Base-by-base conservation (phyloP, 53 echinoderm and acorn worm genomes). In the Arbacia lixula region DNA sequence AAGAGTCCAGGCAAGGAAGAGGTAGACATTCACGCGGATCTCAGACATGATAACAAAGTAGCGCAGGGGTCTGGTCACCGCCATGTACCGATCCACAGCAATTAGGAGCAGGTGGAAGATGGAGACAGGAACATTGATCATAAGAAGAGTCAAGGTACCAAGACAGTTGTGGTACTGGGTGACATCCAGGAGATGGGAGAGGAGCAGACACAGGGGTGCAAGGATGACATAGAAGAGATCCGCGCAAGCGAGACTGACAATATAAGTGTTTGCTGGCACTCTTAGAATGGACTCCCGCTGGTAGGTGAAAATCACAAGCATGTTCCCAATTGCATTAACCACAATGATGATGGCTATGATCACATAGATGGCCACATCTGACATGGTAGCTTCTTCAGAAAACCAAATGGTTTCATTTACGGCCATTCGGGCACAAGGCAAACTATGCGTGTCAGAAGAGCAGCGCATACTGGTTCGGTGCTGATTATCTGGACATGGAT, bases 41-140 rank as follows among this genome's bases (percentile, higher is more conserved):
- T 78, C 79, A 4, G 58, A 60, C 79, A 78, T 78, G 79, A 78
- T 57, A 37, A 78, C 79, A 78, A 78, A 78, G 43, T 78, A 78
- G 25, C 60, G 35, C 60, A 78, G 79, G 6, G 79, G 79, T 41
- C 39, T 57, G 0, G 79, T 78, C 42, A 78, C 79, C 3, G 79
- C 79, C 14, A 60, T 60, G 42, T 60, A 78, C 2, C 79, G 79
- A 60, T 78, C 79, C 12, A 78, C 29, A 19, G 79, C 79, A 21
- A 78, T 78, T 5, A 78, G 30, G 42, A 78, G 79, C 24, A 78
- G 60, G 31, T 78, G 79, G 60, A 78, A 78, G 39, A 78, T 78
- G 28, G 79, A 78, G 16, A 78, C 42, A 6, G 79, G 79, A n/a
- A 78, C 57, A 60, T 57, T 78, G 22, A 78, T 43, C 79, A 78